phyloP scores from a whole-genome alignment of 30 jellyfish, hydroid and myxozoan species.

The Nemopilema nomurai region DNA sequence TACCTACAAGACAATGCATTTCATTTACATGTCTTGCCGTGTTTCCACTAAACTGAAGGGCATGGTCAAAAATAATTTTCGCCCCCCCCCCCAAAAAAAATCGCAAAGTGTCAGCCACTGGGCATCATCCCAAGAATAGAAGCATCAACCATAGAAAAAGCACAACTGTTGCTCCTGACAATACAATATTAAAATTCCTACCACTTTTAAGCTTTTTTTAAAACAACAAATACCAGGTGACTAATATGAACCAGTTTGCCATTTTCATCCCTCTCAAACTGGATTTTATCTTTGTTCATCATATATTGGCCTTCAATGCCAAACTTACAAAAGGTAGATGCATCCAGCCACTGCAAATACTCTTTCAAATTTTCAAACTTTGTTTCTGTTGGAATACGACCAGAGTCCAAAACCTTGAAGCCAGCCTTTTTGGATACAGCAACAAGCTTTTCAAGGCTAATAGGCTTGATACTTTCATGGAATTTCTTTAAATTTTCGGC shows the following conservation, averaged over 20 bases:
- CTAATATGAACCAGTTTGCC: not conserved
- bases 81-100: too few relatives aligned
- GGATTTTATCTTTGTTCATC: not conserved
- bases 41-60: too few relatives aligned
- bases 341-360: not conserved
- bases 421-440: conserved; percentile 7
- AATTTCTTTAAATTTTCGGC: not conserved
- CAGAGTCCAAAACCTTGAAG: not conserved
- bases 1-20: too few relatives aligned
- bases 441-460: not conserved
- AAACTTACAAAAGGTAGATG: not conserved
- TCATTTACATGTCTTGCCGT: too few relatives aligned
- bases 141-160: too few relatives aligned
- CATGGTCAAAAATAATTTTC: too few relatives aligned
- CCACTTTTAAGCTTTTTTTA: not conserved
- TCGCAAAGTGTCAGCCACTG: too few relatives aligned
- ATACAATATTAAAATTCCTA: too few relatives aligned
- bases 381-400: not conserved
- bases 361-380: not conserved
- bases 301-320: not conserved
- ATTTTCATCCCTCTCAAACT: not conserved
- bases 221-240: not conserved
- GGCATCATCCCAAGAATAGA: too few relatives aligned
- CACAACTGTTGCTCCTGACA: too few relatives aligned
- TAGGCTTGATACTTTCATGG: not conserved